Base-by-base conservation (phyloP, 2,113 vertebrate genomes). In the Myrmecophaga tridactyla region DNA sequence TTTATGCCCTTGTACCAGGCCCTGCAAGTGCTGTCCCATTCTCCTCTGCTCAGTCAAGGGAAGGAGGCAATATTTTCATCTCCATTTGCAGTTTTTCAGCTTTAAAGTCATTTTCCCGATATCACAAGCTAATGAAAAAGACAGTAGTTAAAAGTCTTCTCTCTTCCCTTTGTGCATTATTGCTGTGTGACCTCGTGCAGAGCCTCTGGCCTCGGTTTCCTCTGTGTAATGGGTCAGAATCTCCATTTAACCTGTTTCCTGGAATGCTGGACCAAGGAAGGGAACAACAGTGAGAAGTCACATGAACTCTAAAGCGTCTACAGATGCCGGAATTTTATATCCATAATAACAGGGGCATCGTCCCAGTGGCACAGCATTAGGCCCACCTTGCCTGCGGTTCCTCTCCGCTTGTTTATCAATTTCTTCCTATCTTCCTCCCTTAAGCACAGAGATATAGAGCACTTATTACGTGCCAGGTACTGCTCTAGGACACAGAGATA, bases 321-420 rank as follows among this genome's bases (percentile, higher is more conserved):
- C 6, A 4, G 23, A 9, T 7, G 0, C 1, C 43, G 60, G 65
- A 34, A 34, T 20, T 5, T 6, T 31, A 10, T 3, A 6, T 10
- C 67, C 9, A 0, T 0, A 7, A 5, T 0, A 21, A 20, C 20
- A 58, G 8, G 56, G 67, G 13, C 4, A 8, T 1, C 1, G n/a
- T 18, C 82, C 25, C 8, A 27, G 48, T 8, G 18, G 51, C 63
- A 13, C 0, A 11, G 9, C 58, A 6, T 0, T 23, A 34, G 63
- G 63, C 1, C 0, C 20, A 62, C 7, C 13, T 0, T 9, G 31
- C 58, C 72, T 1, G 2, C 0, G 67, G 14, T 6, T 39, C 34
- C 13, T 51, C 34, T 48, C 80, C 15, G 25, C 51, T 27, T 6
- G 13, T 7, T 31, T 41, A 39, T 31, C 41, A 7, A 2, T 18